A percentile compares a stretch with the other conserved stretches of the same genome.
Conservation (phyloP, 2,888 invertebrate species). For the Drosophila atripex region DNA sequence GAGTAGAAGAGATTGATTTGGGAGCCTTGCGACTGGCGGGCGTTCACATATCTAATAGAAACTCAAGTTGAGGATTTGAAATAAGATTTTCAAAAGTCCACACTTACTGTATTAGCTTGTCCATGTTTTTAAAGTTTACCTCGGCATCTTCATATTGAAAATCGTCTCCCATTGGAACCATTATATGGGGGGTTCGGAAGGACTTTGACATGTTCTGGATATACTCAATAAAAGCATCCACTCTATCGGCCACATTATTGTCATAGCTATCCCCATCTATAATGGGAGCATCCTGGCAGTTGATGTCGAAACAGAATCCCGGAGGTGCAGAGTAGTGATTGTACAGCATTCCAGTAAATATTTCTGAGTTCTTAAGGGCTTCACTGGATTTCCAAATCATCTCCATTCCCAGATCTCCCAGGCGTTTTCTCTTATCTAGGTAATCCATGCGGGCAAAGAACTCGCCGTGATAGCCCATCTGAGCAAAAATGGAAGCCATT, state of each 20-base stretch:
- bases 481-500: constrained; percentile 91
- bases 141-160: constrained; percentile 92
- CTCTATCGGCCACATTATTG: constrained; percentile 91
- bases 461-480: constrained; percentile 94
- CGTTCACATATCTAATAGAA: constrained; percentile 77
- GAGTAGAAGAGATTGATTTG: constrained; percentile 92
- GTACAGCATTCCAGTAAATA: constrained; percentile 93
- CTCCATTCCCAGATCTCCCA: constrained; percentile 88
- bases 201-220: constrained; percentile 85
- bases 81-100: background rate
- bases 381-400: constrained; percentile 93
- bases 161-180: constrained; percentile 96
- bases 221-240: constrained; percentile 86
- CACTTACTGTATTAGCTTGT: constrained; percentile 92
- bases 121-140: constrained; percentile 93
- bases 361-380: constrained; percentile 86
- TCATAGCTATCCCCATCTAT: constrained; percentile 93
- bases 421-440: constrained; percentile 89
- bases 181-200: constrained; percentile 90
- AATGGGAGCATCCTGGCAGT: constrained; percentile 93
- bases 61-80: background rate
- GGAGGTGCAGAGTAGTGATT: constrained; percentile 93
- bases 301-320: constrained; percentile 96
- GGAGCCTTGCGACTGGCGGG: constrained; percentile 84
- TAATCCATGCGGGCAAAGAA: constrained; percentile 94